Base-by-base conservation (phyloP, 2,888 invertebrate genomes). In the Griposia aprilina region DNA sequence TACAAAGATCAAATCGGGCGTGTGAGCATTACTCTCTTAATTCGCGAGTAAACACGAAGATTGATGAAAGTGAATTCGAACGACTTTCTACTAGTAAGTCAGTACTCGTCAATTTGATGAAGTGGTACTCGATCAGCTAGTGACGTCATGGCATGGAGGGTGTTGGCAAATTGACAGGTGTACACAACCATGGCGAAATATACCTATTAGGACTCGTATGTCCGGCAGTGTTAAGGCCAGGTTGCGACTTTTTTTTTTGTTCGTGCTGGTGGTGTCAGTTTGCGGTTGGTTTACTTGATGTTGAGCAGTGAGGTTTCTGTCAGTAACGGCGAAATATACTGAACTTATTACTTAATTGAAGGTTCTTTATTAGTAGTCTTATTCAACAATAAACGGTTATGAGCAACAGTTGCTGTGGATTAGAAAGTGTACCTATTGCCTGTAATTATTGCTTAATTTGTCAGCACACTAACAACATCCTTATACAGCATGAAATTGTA, bases 31-130 rank as follows among this genome's bases (percentile, higher is more conserved):
- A 81, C 82, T 85, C 76, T 85, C 77, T 65, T 76, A 74, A 80
- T 65, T 76, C 74, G 67, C 81, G 65, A 62, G 81, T 79, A 84
- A 87, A 84, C 85, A 80, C 41, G 68, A 87, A 84, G 87, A 84
- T 71, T 80, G 74, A 84, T 87, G 84, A 87, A 80, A 84, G 70
- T 74, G 73, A 71, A 76, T 84, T 67, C 30, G 52, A 30, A 62
- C 36, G 23, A 68, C 48, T 75, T 60, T 36, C 65, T 63, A 55
- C 30, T 45, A 45, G 57, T 59, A 73, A 77, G 57, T 68, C 41
- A 23, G 70, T 66, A 48, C 66, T 67, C 10, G 50, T 60, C 48
- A 76, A 66, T 52, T 55, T 78, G 57, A 83, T 79, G 71, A 41
- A 84, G 84, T 79, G 74, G 57, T 52, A 80, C 80, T 84, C 67